Conservation (phyloP, 2,888 invertebrate genomes). For the Cryptocephalus moraei region DNA sequence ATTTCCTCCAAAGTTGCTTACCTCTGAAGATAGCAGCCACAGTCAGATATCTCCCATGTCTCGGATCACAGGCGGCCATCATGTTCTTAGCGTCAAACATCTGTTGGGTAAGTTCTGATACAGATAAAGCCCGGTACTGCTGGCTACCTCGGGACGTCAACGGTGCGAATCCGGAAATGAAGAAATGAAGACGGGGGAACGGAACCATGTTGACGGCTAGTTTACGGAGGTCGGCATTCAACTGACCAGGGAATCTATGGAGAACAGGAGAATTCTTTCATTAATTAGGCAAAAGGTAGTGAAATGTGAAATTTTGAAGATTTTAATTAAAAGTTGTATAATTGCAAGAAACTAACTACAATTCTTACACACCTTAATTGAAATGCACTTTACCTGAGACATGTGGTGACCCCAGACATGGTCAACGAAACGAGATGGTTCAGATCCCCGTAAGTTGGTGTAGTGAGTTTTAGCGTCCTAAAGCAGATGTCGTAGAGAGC, state of each 20-base stretch:
- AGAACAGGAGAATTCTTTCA: too few relatives aligned
- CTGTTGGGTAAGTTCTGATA: constrained; percentile 67
- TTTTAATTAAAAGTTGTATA: too few relatives aligned
- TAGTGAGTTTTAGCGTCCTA: constrained; percentile 74
- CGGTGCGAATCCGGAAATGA: constrained; percentile 94
- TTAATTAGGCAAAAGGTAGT: too few relatives aligned
- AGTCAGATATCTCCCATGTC: constrained; percentile 59
- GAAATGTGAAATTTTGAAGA: too few relatives aligned
- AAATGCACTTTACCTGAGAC: constrained; percentile 43
- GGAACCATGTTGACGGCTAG: constrained; percentile 95
- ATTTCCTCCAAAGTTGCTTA: background rate
- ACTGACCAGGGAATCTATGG: constrained; percentile 70
- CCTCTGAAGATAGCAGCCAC: constrained; percentile 64
- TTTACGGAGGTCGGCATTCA: constrained; percentile 87
- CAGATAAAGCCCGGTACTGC: constrained; percentile 57
- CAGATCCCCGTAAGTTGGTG: constrained; percentile 82
- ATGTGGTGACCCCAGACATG: constrained; percentile 81
- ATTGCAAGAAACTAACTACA: too few relatives aligned
- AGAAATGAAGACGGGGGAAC: constrained; percentile 92
- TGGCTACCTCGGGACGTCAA: constrained; percentile 82
- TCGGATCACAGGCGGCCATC: constrained; percentile 69
- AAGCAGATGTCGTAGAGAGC: constrained; percentile 79
- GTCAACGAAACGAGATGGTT: constrained; percentile 79
- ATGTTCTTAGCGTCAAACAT: constrained; percentile 71
- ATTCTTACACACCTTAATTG: too few relatives aligned